Evolutionary conservation across 2,113 vertebrate genomes (phyloP).

Genomic region (Prochilodus magdalenae): DNA sequence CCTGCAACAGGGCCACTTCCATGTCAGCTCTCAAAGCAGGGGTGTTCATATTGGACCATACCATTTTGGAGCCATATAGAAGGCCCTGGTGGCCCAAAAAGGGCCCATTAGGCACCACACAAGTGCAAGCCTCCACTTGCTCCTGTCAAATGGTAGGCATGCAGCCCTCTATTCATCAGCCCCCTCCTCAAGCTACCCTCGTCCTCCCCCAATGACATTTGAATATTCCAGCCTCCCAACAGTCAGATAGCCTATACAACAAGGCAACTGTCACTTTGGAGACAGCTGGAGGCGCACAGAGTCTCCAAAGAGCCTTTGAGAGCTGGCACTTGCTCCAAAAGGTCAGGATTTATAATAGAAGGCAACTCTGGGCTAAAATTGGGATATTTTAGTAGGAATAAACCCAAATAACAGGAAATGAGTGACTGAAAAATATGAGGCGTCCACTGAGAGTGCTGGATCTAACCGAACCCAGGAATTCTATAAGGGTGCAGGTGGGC

Average conservation of each 20-base stretch:
- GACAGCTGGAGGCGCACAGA: conserved; percentile 57
- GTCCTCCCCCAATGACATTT: conserved; percentile 65
- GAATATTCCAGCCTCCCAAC: conserved; percentile 70
- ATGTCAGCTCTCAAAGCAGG: conserved; percentile 76
- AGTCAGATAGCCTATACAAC: conserved; percentile 63
- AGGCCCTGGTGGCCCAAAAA: conserved; percentile 48
- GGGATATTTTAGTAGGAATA: conserved; percentile 41
- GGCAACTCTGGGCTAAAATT: conserved; percentile 33
- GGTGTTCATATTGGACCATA: conserved; percentile 73
- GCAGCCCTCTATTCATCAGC: conserved; percentile 49
- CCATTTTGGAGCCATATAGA: conserved; percentile 55
- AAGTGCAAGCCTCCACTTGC: conserved; percentile 33
- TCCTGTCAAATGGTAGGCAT: conserved; percentile 44
- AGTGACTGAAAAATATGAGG: conserved; percentile 36
- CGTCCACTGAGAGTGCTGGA: background rate
- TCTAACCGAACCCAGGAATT: conserved; percentile 46
- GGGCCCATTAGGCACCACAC: conserved; percentile 41
- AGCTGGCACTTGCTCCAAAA: conserved; percentile 54
- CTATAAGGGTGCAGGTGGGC: conserved; percentile 64
- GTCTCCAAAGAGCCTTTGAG: conserved; percentile 40
- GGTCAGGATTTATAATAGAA: conserved; percentile 28
- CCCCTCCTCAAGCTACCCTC: conserved; percentile 52
- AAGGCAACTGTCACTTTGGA: conserved; percentile 52
- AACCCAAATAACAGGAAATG: conserved; percentile 26
- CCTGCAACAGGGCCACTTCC: conserved; percentile 82